Evolutionary conservation across 1,140 invertebrate species (phyloP).

Genomic region (Drosophila miranda): DNA sequence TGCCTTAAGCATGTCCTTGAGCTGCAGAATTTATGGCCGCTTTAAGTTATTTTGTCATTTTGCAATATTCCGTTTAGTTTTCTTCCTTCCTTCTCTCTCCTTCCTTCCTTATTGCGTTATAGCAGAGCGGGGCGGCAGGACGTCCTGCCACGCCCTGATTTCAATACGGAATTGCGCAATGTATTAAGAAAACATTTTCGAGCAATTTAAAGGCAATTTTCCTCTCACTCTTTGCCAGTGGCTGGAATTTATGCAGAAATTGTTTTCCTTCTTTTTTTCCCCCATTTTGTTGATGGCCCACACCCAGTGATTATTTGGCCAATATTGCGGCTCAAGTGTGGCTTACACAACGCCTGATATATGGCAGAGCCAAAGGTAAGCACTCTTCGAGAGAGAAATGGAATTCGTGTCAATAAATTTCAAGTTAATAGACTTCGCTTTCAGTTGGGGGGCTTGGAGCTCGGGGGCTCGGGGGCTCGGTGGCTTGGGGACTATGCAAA

Average conservation of each 20-base stretch:
- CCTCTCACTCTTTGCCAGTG: background rate
- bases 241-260: constrained; percentile 39
- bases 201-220: constrained; percentile 60
- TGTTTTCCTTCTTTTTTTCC: constrained; percentile 25
- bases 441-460: background rate
- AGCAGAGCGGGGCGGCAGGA: constrained; percentile 13
- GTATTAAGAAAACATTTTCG: constrained; percentile 62
- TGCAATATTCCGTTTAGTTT: constrained; percentile 61
- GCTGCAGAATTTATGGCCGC: constrained; percentile 57
- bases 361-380: constrained; percentile 30
- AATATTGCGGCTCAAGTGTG: constrained; percentile 45
- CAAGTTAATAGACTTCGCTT: constrained; percentile 57
- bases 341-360: constrained; percentile 36
- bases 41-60: constrained; percentile 66
- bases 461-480: too few relatives aligned
- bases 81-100: background rate
- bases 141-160: constrained; percentile 39
- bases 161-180: constrained; percentile 55
- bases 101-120: constrained; percentile 6
- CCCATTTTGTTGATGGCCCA: background rate
- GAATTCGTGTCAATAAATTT: constrained; percentile 55
- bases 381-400: constrained; percentile 12
- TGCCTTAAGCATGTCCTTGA: constrained; percentile 61
- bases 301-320: constrained; percentile 42
- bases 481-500: constrained; percentile 42